A percentile compares a stretch with the other conserved stretches of the same genome.
Evolutionary conservation across 2,888 invertebrate species (phyloP).

Genomic region (Bhutanitis thaidina): DNA sequence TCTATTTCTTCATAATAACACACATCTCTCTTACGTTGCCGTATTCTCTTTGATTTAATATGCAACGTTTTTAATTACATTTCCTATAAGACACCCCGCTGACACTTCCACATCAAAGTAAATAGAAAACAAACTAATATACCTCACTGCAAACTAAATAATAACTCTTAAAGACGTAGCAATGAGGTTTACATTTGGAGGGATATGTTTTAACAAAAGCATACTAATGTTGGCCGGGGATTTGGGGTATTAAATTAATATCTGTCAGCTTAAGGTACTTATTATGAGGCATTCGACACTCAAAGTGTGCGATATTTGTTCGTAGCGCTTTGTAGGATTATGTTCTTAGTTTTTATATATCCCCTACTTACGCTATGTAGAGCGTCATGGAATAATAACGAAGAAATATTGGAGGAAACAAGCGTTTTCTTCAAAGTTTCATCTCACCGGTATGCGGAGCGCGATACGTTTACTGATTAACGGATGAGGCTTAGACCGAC

Average conservation of each 20-base stretch:
- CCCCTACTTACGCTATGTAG: neutral
- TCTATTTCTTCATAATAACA: too few species aligned
- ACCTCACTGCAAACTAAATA: neutral
- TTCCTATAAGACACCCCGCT: constrained; percentile 47
- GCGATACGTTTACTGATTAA: too few species aligned
- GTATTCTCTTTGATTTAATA: neutral
- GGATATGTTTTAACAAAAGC: constrained; percentile 12
- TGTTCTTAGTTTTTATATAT: constrained; percentile 19
- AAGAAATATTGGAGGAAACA: too few species aligned
- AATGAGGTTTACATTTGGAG: neutral
- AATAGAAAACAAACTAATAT: neutral
- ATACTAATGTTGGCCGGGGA: constrained; percentile 25
- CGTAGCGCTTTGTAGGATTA: constrained; percentile 51
- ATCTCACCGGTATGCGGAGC: too few species aligned
- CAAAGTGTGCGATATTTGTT: constrained; percentile 48
- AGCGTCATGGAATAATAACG: neutral
- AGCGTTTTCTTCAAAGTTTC: too few species aligned
- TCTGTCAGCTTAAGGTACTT: constrained; percentile 50
- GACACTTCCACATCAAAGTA: constrained; percentile 37
- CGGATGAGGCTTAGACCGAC: too few species aligned
- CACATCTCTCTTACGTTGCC: neutral
- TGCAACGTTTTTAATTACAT: constrained; percentile 40
- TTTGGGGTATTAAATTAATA: constrained; percentile 58
- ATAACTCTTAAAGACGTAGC: neutral
- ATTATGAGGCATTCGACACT: constrained; percentile 61